These are phyloP conservation scores for Hephaestus fuliginosus DNA, from an alignment of 2,797 vertebrate genomes.

Conservation along the genomic window DNA sequence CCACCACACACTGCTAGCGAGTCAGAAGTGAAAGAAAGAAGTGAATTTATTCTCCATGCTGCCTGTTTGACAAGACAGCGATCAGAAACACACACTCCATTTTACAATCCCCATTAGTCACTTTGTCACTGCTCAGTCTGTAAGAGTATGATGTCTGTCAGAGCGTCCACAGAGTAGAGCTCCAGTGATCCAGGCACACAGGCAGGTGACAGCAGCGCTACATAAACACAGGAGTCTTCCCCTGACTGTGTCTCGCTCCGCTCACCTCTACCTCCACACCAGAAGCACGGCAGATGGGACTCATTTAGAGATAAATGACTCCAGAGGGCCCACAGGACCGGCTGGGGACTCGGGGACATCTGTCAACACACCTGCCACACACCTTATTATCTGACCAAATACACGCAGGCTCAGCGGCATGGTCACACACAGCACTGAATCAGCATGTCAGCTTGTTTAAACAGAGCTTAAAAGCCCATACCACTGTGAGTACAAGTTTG, in stretches of 20 bases:
- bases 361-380: constrained; percentile 80
- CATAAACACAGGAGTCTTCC: constrained; percentile 56
- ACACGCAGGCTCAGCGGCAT: constrained; percentile 15
- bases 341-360: constrained; percentile 69
- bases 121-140: neutral
- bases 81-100: neutral
- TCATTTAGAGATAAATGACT: constrained; percentile 81
- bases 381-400: constrained; percentile 57
- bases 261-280: constrained; percentile 50
- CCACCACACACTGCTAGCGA: too few species aligned
- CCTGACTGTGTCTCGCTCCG: constrained; percentile 10
- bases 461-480: neutral
- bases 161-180: constrained; percentile 26
- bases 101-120: neutral
- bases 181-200: constrained; percentile 40
- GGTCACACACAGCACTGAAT: constrained; percentile 34
- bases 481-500: neutral
- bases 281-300: constrained; percentile 81
- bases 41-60: neutral
- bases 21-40: too few species aligned
- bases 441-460: constrained; percentile 17
- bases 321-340: constrained; percentile 62
- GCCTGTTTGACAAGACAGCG: neutral
- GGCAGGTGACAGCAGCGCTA: constrained; percentile 25
- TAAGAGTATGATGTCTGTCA: too few species aligned